These are phyloP conservation scores for Neodon shergylaensis DNA, from an alignment of 2,113 vertebrate genomes.

Conservation along the genomic window DNA sequence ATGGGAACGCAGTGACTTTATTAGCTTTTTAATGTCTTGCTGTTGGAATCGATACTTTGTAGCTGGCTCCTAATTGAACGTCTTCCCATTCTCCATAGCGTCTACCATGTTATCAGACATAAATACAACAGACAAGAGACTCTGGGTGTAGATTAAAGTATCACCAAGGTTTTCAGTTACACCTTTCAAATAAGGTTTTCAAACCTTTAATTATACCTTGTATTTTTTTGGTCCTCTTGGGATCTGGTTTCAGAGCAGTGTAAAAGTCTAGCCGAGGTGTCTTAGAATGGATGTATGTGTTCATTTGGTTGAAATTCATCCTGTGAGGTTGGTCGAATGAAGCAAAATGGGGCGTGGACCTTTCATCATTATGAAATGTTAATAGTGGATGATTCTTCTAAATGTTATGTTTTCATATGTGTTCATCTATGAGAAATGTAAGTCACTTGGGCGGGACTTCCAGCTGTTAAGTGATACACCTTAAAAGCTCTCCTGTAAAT, in stretches of 20 bases:
- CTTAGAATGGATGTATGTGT: conserved; percentile 33
- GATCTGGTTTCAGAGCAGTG: conserved; percentile 37
- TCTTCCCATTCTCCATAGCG: background rate
- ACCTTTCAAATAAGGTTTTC: background rate
- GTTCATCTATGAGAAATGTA: conserved; percentile 50
- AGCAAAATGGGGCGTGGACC: background rate
- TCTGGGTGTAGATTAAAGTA: background rate
- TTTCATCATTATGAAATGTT: conserved; percentile 7
- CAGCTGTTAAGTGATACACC: conserved; percentile 17
- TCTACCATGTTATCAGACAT: background rate
- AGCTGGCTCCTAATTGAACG: background rate
- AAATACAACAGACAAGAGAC: background rate
- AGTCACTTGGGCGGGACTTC: conserved; percentile 38
- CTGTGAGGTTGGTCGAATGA: background rate
- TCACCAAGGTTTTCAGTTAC: background rate
- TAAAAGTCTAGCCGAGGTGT: conserved; percentile 1
- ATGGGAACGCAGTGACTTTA: background rate
- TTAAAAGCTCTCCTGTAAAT: conserved; percentile 12
- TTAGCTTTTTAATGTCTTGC: background rate
- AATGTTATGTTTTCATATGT: conserved; percentile 16
- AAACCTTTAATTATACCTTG: background rate
- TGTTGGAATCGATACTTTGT: background rate
- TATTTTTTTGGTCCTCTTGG: background rate
- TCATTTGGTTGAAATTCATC: conserved; percentile 35
- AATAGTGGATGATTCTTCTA: conserved; percentile 5